Conservation (phyloP, 2,888 invertebrate species). For the Caenorhabditis sp. region DNA sequence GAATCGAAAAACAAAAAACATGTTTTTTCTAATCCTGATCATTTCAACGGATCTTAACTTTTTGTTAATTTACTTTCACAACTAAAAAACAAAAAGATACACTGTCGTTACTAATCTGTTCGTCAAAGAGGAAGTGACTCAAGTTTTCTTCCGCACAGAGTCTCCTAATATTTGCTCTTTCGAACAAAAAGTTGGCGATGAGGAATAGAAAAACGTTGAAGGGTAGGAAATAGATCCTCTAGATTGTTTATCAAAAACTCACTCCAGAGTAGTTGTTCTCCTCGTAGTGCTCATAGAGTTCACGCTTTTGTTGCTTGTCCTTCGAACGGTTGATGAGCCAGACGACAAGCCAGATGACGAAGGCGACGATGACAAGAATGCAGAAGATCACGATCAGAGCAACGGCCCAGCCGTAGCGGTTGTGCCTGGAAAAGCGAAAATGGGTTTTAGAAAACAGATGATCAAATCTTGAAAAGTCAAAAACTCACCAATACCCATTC, state of each 20-base stretch:
- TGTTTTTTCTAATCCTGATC: no score
- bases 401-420: constrained; percentile 76
- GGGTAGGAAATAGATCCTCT: constrained; percentile 13
- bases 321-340: constrained; percentile 75
- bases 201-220: neutral
- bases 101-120: constrained; percentile 36
- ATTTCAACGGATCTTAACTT: neutral
- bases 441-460: no score
- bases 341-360: constrained; percentile 72
- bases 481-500: constrained; percentile 70
- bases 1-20: no score
- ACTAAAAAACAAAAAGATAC: constrained; percentile 49
- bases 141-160: constrained; percentile 1
- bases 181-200: constrained; percentile 32
- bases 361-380: constrained; percentile 71
- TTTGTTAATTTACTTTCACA: constrained; percentile 10
- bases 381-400: constrained; percentile 77
- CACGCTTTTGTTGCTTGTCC: constrained; percentile 69
- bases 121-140: constrained; percentile 54
- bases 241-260: constrained; percentile 16
- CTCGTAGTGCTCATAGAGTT: constrained; percentile 66
- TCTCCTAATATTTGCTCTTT: constrained; percentile 29
- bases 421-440: constrained; percentile 68
- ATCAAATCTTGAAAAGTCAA: neutral
- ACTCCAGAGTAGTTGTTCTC: constrained; percentile 66